Conservation (phyloP, 1,140 invertebrate genomes). For the Mesaphorura yosii region DNA sequence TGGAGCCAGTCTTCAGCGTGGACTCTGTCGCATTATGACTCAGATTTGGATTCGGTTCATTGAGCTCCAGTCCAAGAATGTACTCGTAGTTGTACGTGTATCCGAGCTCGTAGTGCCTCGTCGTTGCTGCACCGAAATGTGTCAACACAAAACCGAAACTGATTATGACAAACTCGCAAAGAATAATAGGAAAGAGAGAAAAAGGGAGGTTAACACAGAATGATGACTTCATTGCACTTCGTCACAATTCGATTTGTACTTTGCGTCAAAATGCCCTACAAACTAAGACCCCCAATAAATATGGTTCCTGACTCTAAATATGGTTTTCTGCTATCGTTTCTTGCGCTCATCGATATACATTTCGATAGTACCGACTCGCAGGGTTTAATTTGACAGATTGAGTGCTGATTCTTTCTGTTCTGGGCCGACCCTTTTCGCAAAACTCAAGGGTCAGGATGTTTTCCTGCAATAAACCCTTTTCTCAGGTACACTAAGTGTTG, state of each 20-base stretch:
- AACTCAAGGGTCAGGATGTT: too few species aligned
- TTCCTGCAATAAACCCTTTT: too few species aligned
- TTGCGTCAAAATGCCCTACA: neutral
- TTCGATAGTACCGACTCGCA: too few species aligned
- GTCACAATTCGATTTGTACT: too few species aligned
- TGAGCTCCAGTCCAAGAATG: conserved; percentile 26
- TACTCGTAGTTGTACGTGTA: conserved; percentile 29
- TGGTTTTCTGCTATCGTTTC: too few species aligned
- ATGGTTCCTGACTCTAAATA: too few species aligned
- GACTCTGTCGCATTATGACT: conserved; percentile 18
- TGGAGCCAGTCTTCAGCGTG: conserved; percentile 35
- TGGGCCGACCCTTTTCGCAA: too few species aligned
- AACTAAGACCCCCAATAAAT: too few species aligned
- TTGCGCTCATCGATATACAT: too few species aligned
- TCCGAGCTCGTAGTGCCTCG: conserved; percentile 28
- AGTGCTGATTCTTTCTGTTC: too few species aligned
- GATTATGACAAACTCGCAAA: conserved; percentile 17
- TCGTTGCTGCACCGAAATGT: conserved; percentile 20
- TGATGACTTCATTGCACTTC: neutral
- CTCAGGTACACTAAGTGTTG: too few species aligned
- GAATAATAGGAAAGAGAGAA: conserved; percentile 13
- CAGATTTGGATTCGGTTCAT: conserved; percentile 35
- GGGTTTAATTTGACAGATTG: too few species aligned
- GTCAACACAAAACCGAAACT: conserved; percentile 31
- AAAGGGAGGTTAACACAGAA: neutral